Conservation (phyloP, 2,113 vertebrate genomes). For the Gallinago media region DNA sequence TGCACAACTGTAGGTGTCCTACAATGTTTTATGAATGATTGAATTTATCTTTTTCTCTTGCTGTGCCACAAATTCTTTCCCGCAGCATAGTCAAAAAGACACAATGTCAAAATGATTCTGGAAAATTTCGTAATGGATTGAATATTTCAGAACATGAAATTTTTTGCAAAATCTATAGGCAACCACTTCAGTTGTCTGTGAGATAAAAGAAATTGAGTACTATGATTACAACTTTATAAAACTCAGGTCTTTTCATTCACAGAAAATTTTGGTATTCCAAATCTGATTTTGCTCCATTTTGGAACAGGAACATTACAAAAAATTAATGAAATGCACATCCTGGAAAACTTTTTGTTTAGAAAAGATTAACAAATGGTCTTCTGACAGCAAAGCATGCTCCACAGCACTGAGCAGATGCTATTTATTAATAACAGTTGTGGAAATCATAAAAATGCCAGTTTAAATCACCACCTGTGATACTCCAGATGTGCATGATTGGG, state of each 20-base stretch:
- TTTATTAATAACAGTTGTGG: neutral
- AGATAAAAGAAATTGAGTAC: neutral
- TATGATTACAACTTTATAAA: neutral
- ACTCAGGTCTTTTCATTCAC: neutral
- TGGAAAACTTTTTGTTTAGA: neutral
- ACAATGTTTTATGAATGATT: neutral
- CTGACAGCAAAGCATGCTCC: neutral
- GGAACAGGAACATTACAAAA: neutral
- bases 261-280: neutral
- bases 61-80: neutral
- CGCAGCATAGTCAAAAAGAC: neutral
- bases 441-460: slow-evolving; percentile 10
- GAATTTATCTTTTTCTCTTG: neutral
- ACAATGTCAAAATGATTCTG: neutral
- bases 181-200: neutral
- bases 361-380: slow-evolving; percentile 4
- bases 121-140: neutral
- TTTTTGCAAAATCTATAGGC: neutral
- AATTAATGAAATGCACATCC: neutral
- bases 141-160: neutral
- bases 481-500: neutral
- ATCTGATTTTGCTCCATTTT: neutral
- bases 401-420: neutral
- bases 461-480: slow-evolving; percentile 2
- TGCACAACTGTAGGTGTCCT: neutral